Evolutionary conservation across 2,888 invertebrate species (phyloP).

Genomic region (Caenorhabditis japonica): DNA sequence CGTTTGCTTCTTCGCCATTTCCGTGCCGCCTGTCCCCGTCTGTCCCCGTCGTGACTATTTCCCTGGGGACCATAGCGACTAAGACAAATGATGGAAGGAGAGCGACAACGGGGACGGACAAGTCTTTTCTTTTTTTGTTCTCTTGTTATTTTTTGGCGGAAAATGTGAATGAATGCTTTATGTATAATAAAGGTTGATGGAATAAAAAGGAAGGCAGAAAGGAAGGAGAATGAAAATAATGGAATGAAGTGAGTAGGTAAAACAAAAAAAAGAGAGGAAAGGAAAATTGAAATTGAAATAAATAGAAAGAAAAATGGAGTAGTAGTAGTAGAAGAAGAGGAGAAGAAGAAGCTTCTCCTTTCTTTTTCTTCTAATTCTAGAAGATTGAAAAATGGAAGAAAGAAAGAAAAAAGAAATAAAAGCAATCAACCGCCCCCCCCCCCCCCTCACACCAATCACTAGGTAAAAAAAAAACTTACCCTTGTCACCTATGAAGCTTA

Average conservation of each 20-base stretch:
- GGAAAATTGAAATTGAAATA: constrained; percentile 9
- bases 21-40: neutral
- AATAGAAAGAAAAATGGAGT: neutral
- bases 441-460: too few species aligned
- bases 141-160: constrained; percentile 17
- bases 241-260: neutral
- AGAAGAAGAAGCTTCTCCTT: neutral
- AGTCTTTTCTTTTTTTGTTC: constrained; percentile 16
- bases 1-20: constrained; percentile 15
- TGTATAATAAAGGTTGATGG: too few species aligned
- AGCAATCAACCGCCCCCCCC: too few species aligned
- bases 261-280: neutral
- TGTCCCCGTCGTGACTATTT: too few species aligned
- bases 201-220: neutral
- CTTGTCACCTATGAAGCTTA: constrained; percentile 35
- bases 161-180: too few species aligned
- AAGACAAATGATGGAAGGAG: constrained; percentile 47
- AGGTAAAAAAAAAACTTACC: too few species aligned
- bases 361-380: too few species aligned
- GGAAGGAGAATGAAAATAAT: neutral
- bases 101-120: constrained; percentile 21
- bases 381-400: too few species aligned
- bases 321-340: too few species aligned
- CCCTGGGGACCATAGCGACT: constrained; percentile 25
- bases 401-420: constrained; percentile 12